Conservation (phyloP, 1,140 invertebrate species). For the Diorhabda carinulata region DNA sequence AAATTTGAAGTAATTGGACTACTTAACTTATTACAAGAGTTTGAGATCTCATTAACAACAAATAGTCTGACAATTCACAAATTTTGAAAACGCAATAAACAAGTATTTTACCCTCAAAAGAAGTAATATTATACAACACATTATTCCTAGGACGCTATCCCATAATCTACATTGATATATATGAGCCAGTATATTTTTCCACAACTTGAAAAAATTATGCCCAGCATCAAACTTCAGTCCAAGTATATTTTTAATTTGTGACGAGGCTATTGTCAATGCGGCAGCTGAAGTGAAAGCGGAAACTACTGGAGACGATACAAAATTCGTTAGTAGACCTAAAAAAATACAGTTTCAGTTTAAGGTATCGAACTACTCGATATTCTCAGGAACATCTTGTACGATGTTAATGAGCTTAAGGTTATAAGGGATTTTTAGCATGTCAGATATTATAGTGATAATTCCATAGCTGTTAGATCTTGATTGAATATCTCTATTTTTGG, state of each 20-base stretch:
- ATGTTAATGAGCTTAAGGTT: not conserved
- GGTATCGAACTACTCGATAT: not conserved
- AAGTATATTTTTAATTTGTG: constrained; percentile 73
- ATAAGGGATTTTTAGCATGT: too few species aligned
- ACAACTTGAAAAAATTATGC: constrained; percentile 56
- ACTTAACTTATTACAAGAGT: too few species aligned
- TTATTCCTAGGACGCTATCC: constrained; percentile 61
- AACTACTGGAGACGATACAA: constrained; percentile 80
- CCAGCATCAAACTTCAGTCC: constrained; percentile 62
- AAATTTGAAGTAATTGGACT: too few species aligned
- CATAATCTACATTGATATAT: constrained; percentile 53
- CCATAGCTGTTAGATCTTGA: too few species aligned
- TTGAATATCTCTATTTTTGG: too few species aligned
- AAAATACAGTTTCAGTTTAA: not conserved
- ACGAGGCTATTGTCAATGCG: constrained; percentile 76
- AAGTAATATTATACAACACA: constrained; percentile 59
- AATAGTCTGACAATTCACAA: too few species aligned
- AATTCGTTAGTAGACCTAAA: constrained; percentile 78
- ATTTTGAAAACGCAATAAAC: too few species aligned
- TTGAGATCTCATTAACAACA: too few species aligned
- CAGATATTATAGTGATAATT: too few species aligned
- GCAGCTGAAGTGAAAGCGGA: constrained; percentile 84
- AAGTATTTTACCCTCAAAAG: constrained; percentile 56
- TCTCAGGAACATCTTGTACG: not conserved
- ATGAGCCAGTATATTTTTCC: constrained; percentile 54